Percentiles rank a stretch among this genome's conserved stretches.
Evolutionary conservation across 1,140 invertebrate genomes (phyloP).

Genomic region (Leptopilina boulardi): DNA sequence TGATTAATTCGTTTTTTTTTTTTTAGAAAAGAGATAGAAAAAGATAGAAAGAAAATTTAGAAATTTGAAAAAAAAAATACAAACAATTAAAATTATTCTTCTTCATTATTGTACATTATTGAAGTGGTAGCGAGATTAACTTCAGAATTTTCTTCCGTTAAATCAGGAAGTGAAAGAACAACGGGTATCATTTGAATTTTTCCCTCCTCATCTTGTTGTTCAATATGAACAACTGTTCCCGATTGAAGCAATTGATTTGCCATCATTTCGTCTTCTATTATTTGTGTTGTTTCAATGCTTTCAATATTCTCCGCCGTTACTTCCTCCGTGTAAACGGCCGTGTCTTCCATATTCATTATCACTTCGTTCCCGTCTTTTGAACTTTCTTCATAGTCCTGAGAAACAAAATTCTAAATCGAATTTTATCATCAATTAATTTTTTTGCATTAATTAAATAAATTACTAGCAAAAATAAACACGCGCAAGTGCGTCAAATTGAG

Average conservation of each 20-base stretch:
- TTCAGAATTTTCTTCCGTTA: conserved; percentile 67
- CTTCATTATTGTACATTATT: conserved; percentile 71
- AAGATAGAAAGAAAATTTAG: too few species aligned
- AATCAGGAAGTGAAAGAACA: conserved; percentile 70
- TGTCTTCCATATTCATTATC: conserved; percentile 68
- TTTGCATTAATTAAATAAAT: too few species aligned
- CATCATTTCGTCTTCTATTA: conserved; percentile 69
- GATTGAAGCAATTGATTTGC: conserved; percentile 66
- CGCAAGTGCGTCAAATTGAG: too few species aligned
- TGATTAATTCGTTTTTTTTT: too few species aligned
- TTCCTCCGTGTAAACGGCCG: conserved; percentile 73
- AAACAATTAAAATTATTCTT: background rate
- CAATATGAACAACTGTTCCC: conserved; percentile 67
- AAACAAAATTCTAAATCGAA: conserved; percentile 4
- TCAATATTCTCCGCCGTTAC: conserved; percentile 70
- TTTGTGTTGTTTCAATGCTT: conserved; percentile 53
- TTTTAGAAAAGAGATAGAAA: too few species aligned
- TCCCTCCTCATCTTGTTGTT: conserved; percentile 68
- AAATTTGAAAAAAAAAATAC: conserved; percentile 1
- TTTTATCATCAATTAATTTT: too few species aligned
- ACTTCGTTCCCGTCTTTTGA: conserved; percentile 68
- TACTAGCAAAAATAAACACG: too few species aligned
- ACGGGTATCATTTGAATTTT: conserved; percentile 74
- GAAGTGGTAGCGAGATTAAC: conserved; percentile 71
- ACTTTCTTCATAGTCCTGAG: conserved; percentile 70